A percentile compares a stretch with the other conserved stretches of the same genome.
phyloP scores from a whole-genome alignment of 1,140 invertebrate genomes.

The Epicauta chinensis region DNA sequence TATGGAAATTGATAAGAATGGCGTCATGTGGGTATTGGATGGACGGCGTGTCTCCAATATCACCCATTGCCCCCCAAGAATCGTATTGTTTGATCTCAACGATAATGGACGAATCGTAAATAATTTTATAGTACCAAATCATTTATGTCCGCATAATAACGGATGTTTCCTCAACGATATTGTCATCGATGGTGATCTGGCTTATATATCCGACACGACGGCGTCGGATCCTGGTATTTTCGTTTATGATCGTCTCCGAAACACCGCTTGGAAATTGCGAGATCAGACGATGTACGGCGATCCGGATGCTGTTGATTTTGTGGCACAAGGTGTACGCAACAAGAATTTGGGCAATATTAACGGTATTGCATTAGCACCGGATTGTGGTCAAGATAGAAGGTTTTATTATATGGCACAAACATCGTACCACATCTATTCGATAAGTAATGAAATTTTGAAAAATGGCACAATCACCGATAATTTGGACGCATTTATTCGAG shows the following conservation, averaged over 20 bases:
- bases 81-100: conserved; percentile 60
- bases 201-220: conserved; percentile 61
- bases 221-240: conserved; percentile 58
- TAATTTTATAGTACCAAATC: conserved; percentile 39
- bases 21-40: conserved; percentile 64
- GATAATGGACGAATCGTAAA: conserved; percentile 48
- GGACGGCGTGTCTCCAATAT: conserved; percentile 46
- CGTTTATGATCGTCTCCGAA: conserved; percentile 53
- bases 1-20: conserved; percentile 59
- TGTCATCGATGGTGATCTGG: conserved; percentile 58
- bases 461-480: conserved; percentile 40
- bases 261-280: conserved; percentile 58
- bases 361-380: conserved; percentile 54
- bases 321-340: conserved; percentile 49
- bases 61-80: conserved; percentile 51
- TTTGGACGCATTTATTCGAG: conserved; percentile 40
- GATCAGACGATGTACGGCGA: conserved; percentile 52
- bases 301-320: conserved; percentile 48
- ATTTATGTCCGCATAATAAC: conserved; percentile 24
- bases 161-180: conserved; percentile 56
- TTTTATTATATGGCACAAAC: conserved; percentile 59
- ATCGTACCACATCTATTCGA: conserved; percentile 54
- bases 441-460: conserved; percentile 50
- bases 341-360: conserved; percentile 50
- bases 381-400: conserved; percentile 44